Evolutionary conservation across 2,113 vertebrate species (phyloP).

Genomic region (Neolamprologus ventralis): DNA sequence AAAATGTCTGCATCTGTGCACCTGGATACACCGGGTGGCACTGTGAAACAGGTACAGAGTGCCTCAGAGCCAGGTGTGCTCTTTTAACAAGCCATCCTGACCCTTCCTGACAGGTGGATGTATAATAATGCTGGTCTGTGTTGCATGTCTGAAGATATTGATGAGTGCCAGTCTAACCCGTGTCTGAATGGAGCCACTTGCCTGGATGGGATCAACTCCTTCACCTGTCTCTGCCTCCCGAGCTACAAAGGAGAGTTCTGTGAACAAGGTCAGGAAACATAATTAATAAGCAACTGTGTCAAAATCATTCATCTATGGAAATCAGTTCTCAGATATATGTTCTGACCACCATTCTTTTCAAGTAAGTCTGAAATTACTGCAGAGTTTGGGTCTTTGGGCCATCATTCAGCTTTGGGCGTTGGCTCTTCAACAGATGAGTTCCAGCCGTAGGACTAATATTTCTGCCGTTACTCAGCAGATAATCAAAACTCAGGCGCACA

Average conservation of each 20-base stretch:
- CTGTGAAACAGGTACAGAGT: slow-evolving; percentile 82
- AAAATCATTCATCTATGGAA: not conserved
- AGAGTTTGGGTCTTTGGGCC: not conserved
- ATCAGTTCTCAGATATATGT: not conserved
- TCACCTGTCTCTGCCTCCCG: slow-evolving; percentile 87
- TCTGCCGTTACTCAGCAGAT: slow-evolving; percentile 31
- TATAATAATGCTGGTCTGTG: not conserved
- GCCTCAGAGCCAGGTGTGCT: not conserved
- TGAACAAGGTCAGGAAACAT: slow-evolving; percentile 79
- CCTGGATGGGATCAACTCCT: slow-evolving; percentile 79
- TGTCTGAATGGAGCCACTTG: slow-evolving; percentile 92
- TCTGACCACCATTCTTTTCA: not conserved
- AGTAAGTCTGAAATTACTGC: not conserved
- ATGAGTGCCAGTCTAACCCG: slow-evolving; percentile 90
- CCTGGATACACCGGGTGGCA: slow-evolving; percentile 80
- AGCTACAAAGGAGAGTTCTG: slow-evolving; percentile 86
- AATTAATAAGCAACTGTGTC: not conserved
- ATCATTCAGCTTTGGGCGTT: slow-evolving; percentile 13
- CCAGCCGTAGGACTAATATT: slow-evolving; percentile 25
- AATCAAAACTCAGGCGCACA: not conserved
- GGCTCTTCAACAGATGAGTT: slow-evolving; percentile 29
- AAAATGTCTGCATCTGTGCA: slow-evolving; percentile 79
- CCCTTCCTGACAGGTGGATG: not conserved
- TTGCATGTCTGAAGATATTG: slow-evolving; percentile 74
- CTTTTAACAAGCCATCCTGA: not conserved